A percentile compares a stretch with the other conserved stretches of the same genome.
Evolutionary conservation across 2,113 vertebrate species (phyloP).

Genomic region (Cervus canadensis): DNA sequence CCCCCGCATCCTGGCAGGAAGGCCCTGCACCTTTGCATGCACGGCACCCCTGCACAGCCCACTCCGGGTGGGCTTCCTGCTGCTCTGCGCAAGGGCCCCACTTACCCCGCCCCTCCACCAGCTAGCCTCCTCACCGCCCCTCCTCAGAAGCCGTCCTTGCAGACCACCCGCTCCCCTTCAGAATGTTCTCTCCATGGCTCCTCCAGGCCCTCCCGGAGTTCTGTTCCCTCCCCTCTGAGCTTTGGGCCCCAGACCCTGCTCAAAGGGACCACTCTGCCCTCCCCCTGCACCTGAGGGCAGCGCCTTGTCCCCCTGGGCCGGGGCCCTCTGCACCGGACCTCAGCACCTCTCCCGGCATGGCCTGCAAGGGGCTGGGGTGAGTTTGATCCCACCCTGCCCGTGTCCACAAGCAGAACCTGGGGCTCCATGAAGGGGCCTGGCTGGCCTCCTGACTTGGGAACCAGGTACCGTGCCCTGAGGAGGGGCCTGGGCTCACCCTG

Average conservation of each 20-base stretch:
- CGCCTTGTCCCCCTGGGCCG: rapidly evolving
- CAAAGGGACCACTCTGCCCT: rapidly evolving
- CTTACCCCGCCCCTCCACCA: rapidly evolving
- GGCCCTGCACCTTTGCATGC: not conserved
- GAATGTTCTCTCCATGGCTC: not conserved
- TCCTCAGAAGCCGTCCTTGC: not conserved
- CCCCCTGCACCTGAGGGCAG: rapidly evolving
- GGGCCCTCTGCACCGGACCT: rapidly evolving
- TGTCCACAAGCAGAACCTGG: not conserved
- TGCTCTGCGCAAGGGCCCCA: rapidly evolving
- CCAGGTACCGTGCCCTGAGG: not conserved
- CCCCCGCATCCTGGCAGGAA: not conserved
- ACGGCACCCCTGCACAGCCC: rapidly evolving
- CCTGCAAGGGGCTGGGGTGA: rapidly evolving
- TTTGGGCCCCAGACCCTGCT: too few relatives aligned
- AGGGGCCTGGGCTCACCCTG: not conserved
- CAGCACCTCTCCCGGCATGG: not conserved
- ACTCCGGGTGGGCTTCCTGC: rapidly evolving
- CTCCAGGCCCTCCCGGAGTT: not conserved
- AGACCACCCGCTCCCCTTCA: rapidly evolving
- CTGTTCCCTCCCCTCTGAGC: not conserved
- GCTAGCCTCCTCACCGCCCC: rapidly evolving
- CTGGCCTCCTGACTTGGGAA: not conserved
- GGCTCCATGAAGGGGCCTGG: not conserved
- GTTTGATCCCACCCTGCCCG: rapidly evolving